Conservation (phyloP, 2,888 invertebrate genomes). For the Unio pictorum region DNA sequence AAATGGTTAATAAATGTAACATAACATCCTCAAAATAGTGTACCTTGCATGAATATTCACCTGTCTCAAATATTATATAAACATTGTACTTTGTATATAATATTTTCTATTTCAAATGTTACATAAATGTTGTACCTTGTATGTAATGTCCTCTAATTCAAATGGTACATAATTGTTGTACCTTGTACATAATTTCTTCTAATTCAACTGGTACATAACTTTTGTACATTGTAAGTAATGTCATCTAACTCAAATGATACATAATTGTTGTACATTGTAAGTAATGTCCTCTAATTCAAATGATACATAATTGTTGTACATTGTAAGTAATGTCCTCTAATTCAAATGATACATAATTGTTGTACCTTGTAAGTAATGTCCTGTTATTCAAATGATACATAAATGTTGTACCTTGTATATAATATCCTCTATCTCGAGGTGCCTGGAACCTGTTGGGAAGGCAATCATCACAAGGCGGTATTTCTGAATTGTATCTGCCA, state of each 20-base stretch:
- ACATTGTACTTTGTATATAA: too few species aligned
- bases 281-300: background rate
- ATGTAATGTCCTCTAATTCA: background rate
- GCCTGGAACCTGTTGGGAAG: slow-evolving; percentile 42
- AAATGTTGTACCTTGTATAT: slow-evolving; percentile 33
- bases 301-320: slow-evolving; percentile 14
- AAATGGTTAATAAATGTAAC: too few species aligned
- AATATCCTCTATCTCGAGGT: slow-evolving; percentile 47
- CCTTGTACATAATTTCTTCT: slow-evolving; percentile 46
- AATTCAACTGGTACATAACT: slow-evolving; percentile 15
- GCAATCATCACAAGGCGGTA: slow-evolving; percentile 36
- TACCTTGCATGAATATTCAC: slow-evolving; percentile 43
- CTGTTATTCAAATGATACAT: background rate
- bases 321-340: slow-evolving; percentile 16
- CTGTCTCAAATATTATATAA: slow-evolving; percentile 19
- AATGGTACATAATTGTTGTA: slow-evolving; percentile 4
- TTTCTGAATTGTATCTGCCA: slow-evolving; percentile 22
- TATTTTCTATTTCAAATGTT: too few species aligned
- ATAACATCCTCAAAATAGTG: background rate
- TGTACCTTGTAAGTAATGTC: slow-evolving; percentile 32
- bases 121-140: too few species aligned
- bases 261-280: slow-evolving; percentile 13
- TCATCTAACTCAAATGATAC: too few species aligned
- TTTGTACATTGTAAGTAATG: too few species aligned
- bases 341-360: background rate